Evolutionary conservation across 2,113 vertebrate species (phyloP), one percentile per base, ranked within the genome.

Genomic region (Lota lota): DNA sequence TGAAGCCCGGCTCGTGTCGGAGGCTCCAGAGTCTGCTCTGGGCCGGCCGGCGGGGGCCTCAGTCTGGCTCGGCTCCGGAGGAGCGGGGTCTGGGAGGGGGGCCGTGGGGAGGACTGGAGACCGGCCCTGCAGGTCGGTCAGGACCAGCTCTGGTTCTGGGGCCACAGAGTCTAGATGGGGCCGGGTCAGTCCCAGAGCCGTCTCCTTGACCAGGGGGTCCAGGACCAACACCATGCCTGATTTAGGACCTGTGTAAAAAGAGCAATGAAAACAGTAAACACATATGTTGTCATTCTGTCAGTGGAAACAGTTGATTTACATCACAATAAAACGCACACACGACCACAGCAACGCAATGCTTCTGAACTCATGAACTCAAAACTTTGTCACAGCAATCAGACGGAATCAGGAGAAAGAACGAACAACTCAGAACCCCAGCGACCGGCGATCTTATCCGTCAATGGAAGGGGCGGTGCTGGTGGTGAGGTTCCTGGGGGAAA

Each of bases 151-250:
- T 0, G 83, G 68, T 63, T 90, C 85, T 8, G 80, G 15, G 47
- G 67, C 77, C 79, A 73, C 68, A 40, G 81, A 57, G 59, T 93
- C 88, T 22, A 74, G 76, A 47, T 81, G 83, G 50, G 86, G 79
- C 51, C 78, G 79, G 59, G 84, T 79, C 69, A 84, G 82, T 66
- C 79, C 81, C 12, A 88, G 73, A 54, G 75, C 63, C 1, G 86
- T 90, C 15, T 89, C 86, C 78, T 88, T 88, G 66, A 77, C 85
- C 68, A 90, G 79, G 64, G 91, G 81, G 78, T 93, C 93, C 1
- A 93, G 80, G 63, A 93, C 86, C 70, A 94, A 73, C 0, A 93
- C 80, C 80, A 94, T 91, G 67, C 77, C 88, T 0, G 88, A 87
- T 20, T 83, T 86, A 5, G 82, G 65, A 1, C 82, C 94, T 95